Evolutionary conservation across 2,113 vertebrate species (phyloP).

Genomic region (Grantiella picta): DNA sequence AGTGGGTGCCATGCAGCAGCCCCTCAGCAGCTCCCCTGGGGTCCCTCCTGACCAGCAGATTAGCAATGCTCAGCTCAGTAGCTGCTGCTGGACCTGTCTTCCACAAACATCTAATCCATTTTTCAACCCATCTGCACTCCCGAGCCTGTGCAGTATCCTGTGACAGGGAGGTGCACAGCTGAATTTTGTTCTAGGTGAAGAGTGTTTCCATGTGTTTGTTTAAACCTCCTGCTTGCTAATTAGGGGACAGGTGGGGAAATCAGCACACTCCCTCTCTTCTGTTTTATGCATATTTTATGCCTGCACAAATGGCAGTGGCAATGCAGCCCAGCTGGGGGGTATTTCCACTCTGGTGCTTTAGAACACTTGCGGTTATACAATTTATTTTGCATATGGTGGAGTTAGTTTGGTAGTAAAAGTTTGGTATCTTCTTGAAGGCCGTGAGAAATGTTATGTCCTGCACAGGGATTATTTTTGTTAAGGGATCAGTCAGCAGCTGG

Average conservation of each 20-base stretch:
- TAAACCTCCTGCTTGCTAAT: conserved; percentile 15
- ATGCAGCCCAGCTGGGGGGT: conserved; percentile 8
- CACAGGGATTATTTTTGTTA: not conserved
- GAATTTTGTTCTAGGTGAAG: not conserved
- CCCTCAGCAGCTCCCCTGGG: not conserved
- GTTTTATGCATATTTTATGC: not conserved
- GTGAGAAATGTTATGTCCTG: not conserved
- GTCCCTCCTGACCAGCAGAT: not conserved
- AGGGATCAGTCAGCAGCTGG: not conserved
- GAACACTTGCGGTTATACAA: not conserved
- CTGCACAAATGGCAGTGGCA: conserved; percentile 14
- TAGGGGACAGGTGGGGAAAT: conserved; percentile 12
- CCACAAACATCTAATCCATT: not conserved
- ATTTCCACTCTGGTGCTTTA: conserved; percentile 22
- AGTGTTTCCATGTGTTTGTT: not conserved
- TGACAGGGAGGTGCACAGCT: not conserved
- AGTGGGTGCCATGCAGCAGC: not conserved
- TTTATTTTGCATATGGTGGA: not conserved
- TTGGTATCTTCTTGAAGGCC: not conserved
- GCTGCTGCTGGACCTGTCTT: not conserved
- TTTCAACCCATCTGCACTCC: not conserved
- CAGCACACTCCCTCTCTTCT: not conserved
- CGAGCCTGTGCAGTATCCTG: not conserved
- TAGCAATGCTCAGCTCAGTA: not conserved
- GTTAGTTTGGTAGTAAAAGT: not conserved